Percentiles rank a stretch among this genome's conserved stretches.
Conservation (phyloP, 2,888 invertebrate genomes). For the Helobdella robusta region DNA sequence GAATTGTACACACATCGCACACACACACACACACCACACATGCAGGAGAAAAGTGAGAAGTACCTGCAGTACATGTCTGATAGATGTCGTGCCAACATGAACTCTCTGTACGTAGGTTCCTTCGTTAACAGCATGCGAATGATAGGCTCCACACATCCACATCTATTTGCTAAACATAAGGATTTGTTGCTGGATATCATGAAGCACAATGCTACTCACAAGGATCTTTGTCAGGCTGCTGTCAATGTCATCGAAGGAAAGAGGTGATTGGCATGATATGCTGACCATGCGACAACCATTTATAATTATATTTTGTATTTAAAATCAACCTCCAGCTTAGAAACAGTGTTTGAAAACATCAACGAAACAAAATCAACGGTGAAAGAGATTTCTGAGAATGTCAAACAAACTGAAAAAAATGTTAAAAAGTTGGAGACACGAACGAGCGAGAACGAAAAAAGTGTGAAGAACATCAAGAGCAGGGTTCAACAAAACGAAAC, state of each 20-base stretch:
- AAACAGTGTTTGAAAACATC: conserved; percentile 35
- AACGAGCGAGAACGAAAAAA: too few species aligned
- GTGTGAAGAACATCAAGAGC: too few species aligned
- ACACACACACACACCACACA: too few species aligned
- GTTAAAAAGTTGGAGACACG: conserved; percentile 3
- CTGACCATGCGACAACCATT: neutral
- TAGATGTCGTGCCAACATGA: neutral
- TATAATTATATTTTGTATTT: neutral
- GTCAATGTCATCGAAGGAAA: conserved; percentile 40
- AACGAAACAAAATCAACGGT: conserved; percentile 13
- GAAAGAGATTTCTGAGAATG: conserved; percentile 20
- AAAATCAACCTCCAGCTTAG: conserved; percentile 34
- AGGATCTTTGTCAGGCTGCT: conserved; percentile 34
- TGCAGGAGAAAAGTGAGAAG: neutral
- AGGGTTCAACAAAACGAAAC: too few species aligned
- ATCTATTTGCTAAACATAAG: conserved; percentile 35
- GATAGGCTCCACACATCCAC: conserved; percentile 31
- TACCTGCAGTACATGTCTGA: conserved; percentile 11
- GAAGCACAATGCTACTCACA: conserved; percentile 32
- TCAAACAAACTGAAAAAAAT: conserved; percentile 13
- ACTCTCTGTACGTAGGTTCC: neutral
- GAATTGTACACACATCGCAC: too few species aligned
- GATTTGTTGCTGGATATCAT: conserved; percentile 32
- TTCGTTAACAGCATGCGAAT: conserved; percentile 29
- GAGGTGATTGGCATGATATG: conserved; percentile 33